Evolutionary conservation across 2,797 vertebrate genomes (phyloP), one percentile per base, ranked within the genome.

Genomic region (Meda fulgida): DNA sequence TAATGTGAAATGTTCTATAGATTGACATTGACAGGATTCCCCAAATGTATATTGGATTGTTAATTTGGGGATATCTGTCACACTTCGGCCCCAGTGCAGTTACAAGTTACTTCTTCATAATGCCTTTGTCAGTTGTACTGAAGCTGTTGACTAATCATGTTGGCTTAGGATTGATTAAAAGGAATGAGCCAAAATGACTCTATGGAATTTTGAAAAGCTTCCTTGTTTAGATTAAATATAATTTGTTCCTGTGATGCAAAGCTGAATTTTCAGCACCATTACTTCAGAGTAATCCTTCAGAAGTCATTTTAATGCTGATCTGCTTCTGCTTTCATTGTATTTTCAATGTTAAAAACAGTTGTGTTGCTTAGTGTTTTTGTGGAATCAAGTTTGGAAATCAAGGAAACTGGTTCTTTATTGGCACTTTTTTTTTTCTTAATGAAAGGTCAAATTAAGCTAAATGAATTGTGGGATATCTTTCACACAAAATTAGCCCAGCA

Each of bases 21-120:
- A 75, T 73, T 87, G 76, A 84, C 86, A 86, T 55, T 86, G 84
- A 81, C 87, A 87, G 60, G 60, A 79, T 86, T 80, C 43, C 80
- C 69, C 69, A 78, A 84, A 40, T 77, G 84, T 70, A 70, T 55
- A 77, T 31, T 78, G 78, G n/a, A 69, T 73, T 77, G 43, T 66
- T 84, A 88, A 84, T 75, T 80, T 63, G 78, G 38, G 29, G 26
- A 26, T 89, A 82, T 73, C 31, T 84, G 78, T 87, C 86, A 86
- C n/a, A 31, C 72, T 73, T 79, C 43, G 48, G 58, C 40, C 40
- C 46, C 66, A 70, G 69, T 60, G 38, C 60, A 66, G 43, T 63
- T 23, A 51, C 14, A 1, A 70, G 26, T 36, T 48, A 46, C 55
- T 18, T 63, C 48, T 34, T 58, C 38, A 23, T 46, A 51, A 83